Evolutionary conservation across 1,140 invertebrate genomes (phyloP), one percentile per base, ranked within the genome.

Genomic region (Ladona fulva): DNA sequence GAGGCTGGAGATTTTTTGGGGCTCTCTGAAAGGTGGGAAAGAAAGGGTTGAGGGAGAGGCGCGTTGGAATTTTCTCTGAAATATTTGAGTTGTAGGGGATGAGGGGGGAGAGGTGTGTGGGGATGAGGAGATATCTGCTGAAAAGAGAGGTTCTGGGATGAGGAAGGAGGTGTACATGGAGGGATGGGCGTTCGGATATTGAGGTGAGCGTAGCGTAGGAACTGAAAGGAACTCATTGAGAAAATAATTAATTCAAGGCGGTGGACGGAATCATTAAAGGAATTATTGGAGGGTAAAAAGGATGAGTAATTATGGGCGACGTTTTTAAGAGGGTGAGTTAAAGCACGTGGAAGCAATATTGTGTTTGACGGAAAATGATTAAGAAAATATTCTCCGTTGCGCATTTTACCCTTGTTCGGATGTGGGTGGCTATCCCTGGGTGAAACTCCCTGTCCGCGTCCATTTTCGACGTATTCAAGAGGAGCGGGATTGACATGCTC

Each of bases 221-320:
- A n/a, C n/a, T n/a, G n/a, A n/a, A n/a, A n/a, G n/a, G 44, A 19
- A 52, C 52, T 66, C 52, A 22, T 66, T 66, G 16, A 22, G 52
- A 22, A 22, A 6, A 66, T 66, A 66, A 66, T 66, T 66, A 66
- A 66, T 66, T 66, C 52, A 16, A 22, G 16, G 52, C n/a, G 52
- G 52, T 16, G n/a, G n/a, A 66, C 10, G 52, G 12, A 66, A 66
- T 66, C n/a, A 66, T 66, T 66, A 66, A 66, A 66, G 52, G 52
- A 66, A 66, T 66, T 66, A 66, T 66, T 66, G 52, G 52, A 66
- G 52, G 52, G 52, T 22, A 66, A 22, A 66, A 66, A 66, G 52
- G 52, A 66, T 66, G 52, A 66, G 52, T 16, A 66, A 66, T 66
- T 66, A 22, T 5, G 52, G 3, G 14, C 1, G 52, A 37, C 29